Percentiles rank a stretch among this genome's conserved stretches.
Conservation (phyloP, 92 coral and sea anemone species). For the Palythoa caribaeorum region DNA sequence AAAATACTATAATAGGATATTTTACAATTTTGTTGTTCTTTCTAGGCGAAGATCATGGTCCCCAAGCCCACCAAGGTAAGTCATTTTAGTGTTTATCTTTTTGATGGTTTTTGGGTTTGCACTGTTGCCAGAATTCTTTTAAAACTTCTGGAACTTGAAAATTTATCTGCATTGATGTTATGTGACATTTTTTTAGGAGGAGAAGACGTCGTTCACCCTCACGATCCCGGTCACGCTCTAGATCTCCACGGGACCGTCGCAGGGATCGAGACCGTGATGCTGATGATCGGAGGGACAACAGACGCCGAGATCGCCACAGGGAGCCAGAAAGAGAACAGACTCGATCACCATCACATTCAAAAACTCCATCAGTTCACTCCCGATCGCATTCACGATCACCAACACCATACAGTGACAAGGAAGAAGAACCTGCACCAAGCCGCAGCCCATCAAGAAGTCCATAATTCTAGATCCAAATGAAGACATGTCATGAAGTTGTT, state of each 20-base stretch:
- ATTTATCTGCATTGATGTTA: background rate
- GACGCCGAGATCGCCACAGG: conserved; percentile 39
- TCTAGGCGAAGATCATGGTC: conserved; percentile 14
- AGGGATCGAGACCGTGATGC: conserved; percentile 32
- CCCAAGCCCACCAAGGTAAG: conserved; percentile 40
- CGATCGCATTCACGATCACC: conserved; percentile 48
- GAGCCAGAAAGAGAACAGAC: conserved; percentile 67
- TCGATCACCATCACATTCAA: conserved; percentile 71
- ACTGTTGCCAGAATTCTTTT: background rate
- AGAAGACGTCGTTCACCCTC: conserved; percentile 66
- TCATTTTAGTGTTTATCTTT: no score
- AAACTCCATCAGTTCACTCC: conserved; percentile 53
- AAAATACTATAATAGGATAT: no score
- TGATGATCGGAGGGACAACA: conserved; percentile 36
- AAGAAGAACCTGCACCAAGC: conserved; percentile 65
- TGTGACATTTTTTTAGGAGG: conserved; percentile 8
- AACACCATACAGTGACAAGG: conserved; percentile 68
- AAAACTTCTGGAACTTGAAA: background rate
- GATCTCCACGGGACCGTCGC: conserved; percentile 56
- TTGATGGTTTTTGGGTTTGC: no score
- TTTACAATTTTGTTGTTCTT: background rate
- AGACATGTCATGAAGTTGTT: background rate
- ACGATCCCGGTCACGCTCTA: conserved; percentile 69
- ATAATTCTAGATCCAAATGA: background rate
- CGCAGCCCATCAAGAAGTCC: conserved; percentile 72